Percentiles rank a stretch among this genome's conserved stretches.
Evolutionary conservation across 2,888 invertebrate species (phyloP).

Genomic region (Parthenolecanium corni): DNA sequence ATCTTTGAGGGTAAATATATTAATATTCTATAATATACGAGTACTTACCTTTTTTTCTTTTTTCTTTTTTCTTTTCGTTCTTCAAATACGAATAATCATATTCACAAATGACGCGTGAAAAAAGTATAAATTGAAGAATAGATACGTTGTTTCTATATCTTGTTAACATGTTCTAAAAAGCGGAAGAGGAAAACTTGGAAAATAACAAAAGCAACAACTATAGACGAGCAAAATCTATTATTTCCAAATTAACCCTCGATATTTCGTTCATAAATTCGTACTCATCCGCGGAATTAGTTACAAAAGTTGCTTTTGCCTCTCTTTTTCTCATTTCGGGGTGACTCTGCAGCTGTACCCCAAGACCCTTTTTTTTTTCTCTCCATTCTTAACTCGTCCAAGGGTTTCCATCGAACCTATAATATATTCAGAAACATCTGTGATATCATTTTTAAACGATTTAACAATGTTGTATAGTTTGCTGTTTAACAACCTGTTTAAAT

Average conservation of each 20-base stretch:
- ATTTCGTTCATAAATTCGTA: neutral
- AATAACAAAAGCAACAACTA: neutral
- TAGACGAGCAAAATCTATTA: conserved; percentile 4
- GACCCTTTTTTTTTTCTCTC: neutral
- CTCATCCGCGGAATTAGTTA: conserved; percentile 4
- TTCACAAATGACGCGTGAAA: too few relatives aligned
- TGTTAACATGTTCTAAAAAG: too few relatives aligned
- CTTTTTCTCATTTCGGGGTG: neutral
- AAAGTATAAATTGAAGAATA: too few relatives aligned
- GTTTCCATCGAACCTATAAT: conserved; percentile 9
- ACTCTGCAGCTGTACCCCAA: neutral
- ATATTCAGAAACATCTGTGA: conserved; percentile 27
- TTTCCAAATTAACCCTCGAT: conserved; percentile 23
- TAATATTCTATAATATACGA: too few relatives aligned
- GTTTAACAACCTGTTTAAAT: conserved; percentile 1
- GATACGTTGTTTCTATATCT: too few relatives aligned
- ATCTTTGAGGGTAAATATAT: too few relatives aligned
- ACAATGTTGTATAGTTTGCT: neutral
- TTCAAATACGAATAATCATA: too few relatives aligned
- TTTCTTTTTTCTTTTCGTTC: too few relatives aligned
- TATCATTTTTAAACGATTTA: conserved; percentile 28
- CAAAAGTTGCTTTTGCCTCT: neutral
- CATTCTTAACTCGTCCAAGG: neutral
- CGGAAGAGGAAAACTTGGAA: too few relatives aligned
- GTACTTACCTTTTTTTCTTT: too few relatives aligned